These are phyloP conservation scores for Psittacula echo DNA, from an alignment of 2,797 vertebrate species.

Conservation along the genomic window DNA sequence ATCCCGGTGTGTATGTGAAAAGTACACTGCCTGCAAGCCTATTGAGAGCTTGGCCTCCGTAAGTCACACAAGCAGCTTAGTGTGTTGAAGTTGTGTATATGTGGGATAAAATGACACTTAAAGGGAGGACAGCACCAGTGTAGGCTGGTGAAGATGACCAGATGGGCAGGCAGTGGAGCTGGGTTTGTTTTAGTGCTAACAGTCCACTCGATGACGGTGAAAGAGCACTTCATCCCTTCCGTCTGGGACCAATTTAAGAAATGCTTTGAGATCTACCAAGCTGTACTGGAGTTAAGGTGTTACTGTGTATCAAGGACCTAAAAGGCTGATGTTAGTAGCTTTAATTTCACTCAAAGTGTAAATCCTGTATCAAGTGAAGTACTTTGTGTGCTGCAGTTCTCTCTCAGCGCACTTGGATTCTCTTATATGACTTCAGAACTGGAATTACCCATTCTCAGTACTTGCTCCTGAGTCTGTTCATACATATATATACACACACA, in stretches of 20 bases:
- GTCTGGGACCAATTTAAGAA: background rate
- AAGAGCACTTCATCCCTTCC: background rate
- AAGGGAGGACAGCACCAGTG: no score
- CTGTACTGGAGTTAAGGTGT: background rate
- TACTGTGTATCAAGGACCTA: background rate
- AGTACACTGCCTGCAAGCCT: background rate
- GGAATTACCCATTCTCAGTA: background rate
- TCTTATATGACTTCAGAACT: background rate
- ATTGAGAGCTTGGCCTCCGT: rapidly evolving
- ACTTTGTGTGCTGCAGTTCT: background rate
- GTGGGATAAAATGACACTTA: no score
- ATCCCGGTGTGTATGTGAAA: background rate
- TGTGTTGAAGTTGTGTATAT: background rate
- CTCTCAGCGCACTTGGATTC: background rate
- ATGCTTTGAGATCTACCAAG: background rate
- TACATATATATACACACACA: no score
- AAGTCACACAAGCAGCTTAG: background rate
- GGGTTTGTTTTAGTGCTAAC: background rate
- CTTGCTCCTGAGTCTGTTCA: background rate
- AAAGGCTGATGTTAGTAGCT: background rate
- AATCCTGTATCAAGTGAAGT: background rate
- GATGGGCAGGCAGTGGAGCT: background rate
- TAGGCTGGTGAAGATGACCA: background rate
- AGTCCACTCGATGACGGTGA: background rate
- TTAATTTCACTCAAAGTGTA: background rate